phyloP scores from a whole-genome alignment of 2,888 invertebrate genomes.

The Tetrapedia diversipes region DNA sequence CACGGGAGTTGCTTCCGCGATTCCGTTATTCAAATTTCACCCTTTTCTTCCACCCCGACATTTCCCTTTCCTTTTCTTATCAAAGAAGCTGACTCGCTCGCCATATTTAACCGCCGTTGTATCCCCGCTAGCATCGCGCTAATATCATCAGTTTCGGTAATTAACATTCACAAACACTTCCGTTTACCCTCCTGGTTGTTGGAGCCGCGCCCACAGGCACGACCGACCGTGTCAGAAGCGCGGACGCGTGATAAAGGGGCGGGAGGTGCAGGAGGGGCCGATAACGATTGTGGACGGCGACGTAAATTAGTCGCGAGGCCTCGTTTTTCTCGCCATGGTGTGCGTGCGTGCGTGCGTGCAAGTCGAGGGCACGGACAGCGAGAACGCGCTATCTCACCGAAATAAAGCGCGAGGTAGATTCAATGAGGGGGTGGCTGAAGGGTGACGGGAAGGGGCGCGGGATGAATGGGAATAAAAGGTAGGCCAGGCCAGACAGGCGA shows the following conservation, averaged over 20 bases:
- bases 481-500: slow-evolving; percentile 36
- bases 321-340: slow-evolving; percentile 38
- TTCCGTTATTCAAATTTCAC: background rate
- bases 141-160: slow-evolving; percentile 16
- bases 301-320: slow-evolving; percentile 55
- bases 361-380: slow-evolving; percentile 17
- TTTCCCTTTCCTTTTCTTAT: background rate
- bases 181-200: background rate
- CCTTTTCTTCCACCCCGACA: too few relatives aligned
- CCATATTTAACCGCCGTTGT: background rate
- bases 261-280: slow-evolving; percentile 4
- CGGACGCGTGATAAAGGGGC: background rate
- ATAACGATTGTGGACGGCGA: slow-evolving; percentile 51
- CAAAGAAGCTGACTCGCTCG: background rate
- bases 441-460: too few relatives aligned
- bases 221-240: background rate
- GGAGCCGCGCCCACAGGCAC: background rate
- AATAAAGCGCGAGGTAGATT: slow-evolving; percentile 63
- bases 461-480: slow-evolving; percentile 43
- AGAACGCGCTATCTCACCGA: slow-evolving; percentile 45
- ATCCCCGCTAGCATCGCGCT: background rate
- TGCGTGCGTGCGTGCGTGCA: slow-evolving; percentile 12
- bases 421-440: slow-evolving; percentile 51
- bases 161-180: slow-evolving; percentile 18
- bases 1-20: slow-evolving; percentile 2